These are phyloP conservation scores for Pseudococcus jackbeardsleyi DNA, from an alignment of 2,888 invertebrate species.

Conservation along the genomic window DNA sequence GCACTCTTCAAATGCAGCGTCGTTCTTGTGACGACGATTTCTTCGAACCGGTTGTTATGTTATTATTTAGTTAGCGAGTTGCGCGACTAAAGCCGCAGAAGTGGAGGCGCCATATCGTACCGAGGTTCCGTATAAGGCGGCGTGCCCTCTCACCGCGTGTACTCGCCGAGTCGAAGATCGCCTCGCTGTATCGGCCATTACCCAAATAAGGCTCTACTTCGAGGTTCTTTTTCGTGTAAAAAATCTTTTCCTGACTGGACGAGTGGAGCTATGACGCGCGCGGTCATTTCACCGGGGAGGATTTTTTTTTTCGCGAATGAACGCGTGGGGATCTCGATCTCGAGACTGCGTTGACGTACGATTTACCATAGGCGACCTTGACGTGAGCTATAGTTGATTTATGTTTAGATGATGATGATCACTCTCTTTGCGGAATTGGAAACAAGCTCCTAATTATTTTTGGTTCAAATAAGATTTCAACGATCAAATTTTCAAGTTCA, in stretches of 20 bases:
- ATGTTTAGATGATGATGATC: not conserved
- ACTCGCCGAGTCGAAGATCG: not conserved
- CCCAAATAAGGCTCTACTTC: slow-evolving; percentile 16
- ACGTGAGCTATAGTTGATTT: not conserved
- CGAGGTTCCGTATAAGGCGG: slow-evolving; percentile 5
- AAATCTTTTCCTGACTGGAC: slow-evolving; percentile 9
- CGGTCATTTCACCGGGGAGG: too few species aligned
- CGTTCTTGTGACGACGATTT: not conserved
- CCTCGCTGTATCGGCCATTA: not conserved
- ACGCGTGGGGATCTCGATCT: not conserved
- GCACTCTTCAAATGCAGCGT: not conserved
- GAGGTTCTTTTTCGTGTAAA: slow-evolving; percentile 11
- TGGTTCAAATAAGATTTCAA: too few species aligned
- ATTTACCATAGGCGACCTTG: too few species aligned
- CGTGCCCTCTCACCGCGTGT: not conserved
- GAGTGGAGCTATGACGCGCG: not conserved
- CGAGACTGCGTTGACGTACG: not conserved
- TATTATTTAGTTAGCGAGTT: not conserved
- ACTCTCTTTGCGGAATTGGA: slow-evolving; percentile 4
- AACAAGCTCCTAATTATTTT: not conserved
- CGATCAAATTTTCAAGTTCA: too few species aligned
- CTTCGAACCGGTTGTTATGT: not conserved
- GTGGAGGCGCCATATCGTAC: not conserved
- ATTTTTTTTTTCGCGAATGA: not conserved
- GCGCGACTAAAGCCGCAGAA: too few species aligned